Base-by-base conservation (phyloP, 2,113 vertebrate species). In the Dicentrarchus labrax region DNA sequence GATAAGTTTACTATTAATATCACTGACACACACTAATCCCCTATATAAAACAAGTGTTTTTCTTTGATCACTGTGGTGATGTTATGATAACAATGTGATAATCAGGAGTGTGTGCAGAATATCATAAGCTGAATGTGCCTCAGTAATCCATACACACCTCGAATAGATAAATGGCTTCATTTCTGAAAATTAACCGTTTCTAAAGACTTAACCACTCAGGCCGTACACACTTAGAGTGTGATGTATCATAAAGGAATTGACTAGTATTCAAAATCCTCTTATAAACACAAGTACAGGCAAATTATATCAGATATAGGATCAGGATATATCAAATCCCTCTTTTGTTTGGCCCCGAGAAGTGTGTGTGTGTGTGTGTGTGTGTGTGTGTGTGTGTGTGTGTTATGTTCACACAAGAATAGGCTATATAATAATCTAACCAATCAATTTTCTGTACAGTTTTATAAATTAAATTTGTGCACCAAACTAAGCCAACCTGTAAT, bases 261-360 rank as follows among this genome's bases (percentile, higher is more conserved):
- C 64, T 76, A 38, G 30, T 24, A 67, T 69, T 6, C 53, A 70
- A 81, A 85, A 79, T 88, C 62, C 47, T 81, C 62, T 80, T 83
- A 83, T 13, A 48, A 30, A 11, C 81, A 76, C 57, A 78, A 36
- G 59, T 45, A 50, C 66, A 82, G 30, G 6, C 53, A 62, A 70
- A 62, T 78, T 64, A 61, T 76, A 80, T 39, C 66, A 47, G 30
- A 66, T 57, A 76, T 75, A 80, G 75, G 13, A n/a, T n/a, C 30
- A 74, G 51, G 56, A 50, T 70, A 24, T 72, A n/a, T n/a, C n/a
- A 85, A 73, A 24, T 72, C 47, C n/a, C 22, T 66, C 3, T 85
- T 87, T 76, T 81, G 53, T 53, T 82, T 60, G 51, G 67, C 15
- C 39, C 39, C 7, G 51, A 78, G 8, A 72, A 54, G 30, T 79